These are phyloP conservation scores for Cephonodes hylas DNA, from an alignment of 2,888 invertebrate species.

Conservation along the genomic window DNA sequence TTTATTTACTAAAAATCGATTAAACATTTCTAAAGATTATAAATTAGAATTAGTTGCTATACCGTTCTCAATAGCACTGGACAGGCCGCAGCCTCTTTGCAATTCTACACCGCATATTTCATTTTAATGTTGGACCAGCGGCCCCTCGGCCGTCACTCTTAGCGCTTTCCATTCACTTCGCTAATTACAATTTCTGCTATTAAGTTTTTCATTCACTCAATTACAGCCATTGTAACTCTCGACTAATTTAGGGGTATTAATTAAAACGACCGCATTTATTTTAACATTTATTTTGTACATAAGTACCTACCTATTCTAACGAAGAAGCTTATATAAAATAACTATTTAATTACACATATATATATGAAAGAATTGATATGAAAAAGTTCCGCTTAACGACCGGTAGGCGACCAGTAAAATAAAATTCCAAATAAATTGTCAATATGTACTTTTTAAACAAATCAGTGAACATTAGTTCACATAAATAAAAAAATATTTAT, in stretches of 20 bases:
- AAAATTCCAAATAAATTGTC: background rate
- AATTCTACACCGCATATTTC: slow-evolving; percentile 53
- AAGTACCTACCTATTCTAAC: slow-evolving; percentile 57
- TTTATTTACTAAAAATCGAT: too few relatives aligned
- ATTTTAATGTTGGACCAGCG: slow-evolving; percentile 46
- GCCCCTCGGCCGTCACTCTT: slow-evolving; percentile 12
- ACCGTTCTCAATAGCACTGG: background rate
- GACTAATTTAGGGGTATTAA: slow-evolving; percentile 23
- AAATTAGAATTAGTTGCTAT: background rate
- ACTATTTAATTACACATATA: slow-evolving; percentile 40
- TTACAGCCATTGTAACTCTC: slow-evolving; percentile 23
- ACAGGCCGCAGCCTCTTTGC: slow-evolving; percentile 32
- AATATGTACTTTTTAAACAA: background rate
- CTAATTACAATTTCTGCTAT: slow-evolving; percentile 34
- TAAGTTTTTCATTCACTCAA: slow-evolving; percentile 32
- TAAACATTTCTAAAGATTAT: background rate
- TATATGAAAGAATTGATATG: slow-evolving; percentile 25
- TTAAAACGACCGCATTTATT: slow-evolving; percentile 40
- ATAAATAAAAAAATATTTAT: background rate
- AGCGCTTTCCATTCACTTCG: slow-evolving; percentile 19
- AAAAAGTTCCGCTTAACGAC: slow-evolving; percentile 20
- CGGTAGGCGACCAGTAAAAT: background rate
- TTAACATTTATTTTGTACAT: slow-evolving; percentile 71
- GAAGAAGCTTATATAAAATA: slow-evolving; percentile 60
- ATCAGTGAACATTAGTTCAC: background rate